Evolutionary conservation across 2,113 vertebrate genomes (phyloP).

Genomic region (Nesogale talazaci): DNA sequence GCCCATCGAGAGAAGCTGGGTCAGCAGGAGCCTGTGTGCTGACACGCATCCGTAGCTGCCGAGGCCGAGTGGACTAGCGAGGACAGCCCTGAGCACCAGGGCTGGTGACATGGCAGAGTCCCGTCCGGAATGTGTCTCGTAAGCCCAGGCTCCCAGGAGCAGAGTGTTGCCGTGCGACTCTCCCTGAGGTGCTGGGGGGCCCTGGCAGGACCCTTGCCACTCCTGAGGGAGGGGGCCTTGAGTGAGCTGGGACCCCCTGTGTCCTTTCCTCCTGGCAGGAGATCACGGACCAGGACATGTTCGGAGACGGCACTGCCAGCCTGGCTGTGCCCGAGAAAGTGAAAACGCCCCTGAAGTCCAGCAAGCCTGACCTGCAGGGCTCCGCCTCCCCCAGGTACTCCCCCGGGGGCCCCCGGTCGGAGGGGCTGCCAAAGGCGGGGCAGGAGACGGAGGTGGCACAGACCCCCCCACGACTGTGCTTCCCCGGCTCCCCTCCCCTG

Average conservation of each 20-base stretch:
- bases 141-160: background rate
- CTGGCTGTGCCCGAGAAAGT: constrained; percentile 91
- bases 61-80: background rate
- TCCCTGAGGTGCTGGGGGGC: accelerated
- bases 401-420: constrained; percentile 84
- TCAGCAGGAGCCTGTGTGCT: background rate
- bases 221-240: background rate
- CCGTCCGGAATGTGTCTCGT: accelerated
- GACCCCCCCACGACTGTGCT: background rate
- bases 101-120: background rate
- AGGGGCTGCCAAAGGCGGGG: background rate
- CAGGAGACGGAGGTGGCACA: too few relatives aligned
- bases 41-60: background rate
- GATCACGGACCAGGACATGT: constrained; percentile 89
- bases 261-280: constrained; percentile 83
- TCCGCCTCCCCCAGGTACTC: constrained; percentile 90
- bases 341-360: constrained; percentile 91
- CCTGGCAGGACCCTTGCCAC: background rate
- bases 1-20: background rate
- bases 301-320: constrained; percentile 86
- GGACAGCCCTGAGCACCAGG: too few relatives aligned
- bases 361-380: constrained; percentile 88
- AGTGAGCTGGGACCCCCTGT: background rate
- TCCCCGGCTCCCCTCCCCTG: background rate
- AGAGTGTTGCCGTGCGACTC: accelerated